Evolutionary conservation across 2,888 invertebrate species (phyloP).

Genomic region (Caenorhabditis sp.): DNA sequence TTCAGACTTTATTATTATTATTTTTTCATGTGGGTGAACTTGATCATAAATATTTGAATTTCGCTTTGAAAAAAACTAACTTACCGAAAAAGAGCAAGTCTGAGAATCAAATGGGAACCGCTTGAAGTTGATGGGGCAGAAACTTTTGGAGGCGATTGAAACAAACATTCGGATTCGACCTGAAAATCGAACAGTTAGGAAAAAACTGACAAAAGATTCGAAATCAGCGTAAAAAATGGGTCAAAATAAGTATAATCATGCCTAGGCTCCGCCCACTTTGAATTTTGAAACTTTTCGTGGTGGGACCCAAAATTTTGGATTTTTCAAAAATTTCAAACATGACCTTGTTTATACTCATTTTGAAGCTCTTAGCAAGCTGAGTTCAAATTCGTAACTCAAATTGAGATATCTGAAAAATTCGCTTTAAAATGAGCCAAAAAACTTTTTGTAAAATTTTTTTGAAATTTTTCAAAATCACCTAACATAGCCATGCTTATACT

Average conservation of each 20-base stretch:
- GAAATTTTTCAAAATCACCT: too few relatives aligned
- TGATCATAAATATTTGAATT: conserved; percentile 14
- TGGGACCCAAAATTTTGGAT: not conserved
- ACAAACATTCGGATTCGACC: conserved; percentile 80
- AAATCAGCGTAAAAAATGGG: too few relatives aligned
- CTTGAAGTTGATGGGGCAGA: conserved; percentile 83
- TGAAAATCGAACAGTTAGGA: too few relatives aligned
- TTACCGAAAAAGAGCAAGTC: conserved; percentile 81
- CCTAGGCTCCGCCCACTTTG: too few relatives aligned
- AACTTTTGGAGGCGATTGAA: conserved; percentile 81
- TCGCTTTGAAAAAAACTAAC: conserved; percentile 51
- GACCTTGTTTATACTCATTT: not conserved
- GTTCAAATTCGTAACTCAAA: not conserved
- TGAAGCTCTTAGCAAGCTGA: not conserved
- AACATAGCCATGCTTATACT: not conserved
- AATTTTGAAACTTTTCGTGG: too few relatives aligned
- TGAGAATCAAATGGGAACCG: conserved; percentile 83
- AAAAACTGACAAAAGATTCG: not conserved
- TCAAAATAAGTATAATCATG: too few relatives aligned
- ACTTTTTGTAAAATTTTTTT: too few relatives aligned
- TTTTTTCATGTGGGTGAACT: not conserved
- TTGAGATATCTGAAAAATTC: too few relatives aligned
- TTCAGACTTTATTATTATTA: not conserved
- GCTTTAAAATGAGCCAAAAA: too few relatives aligned
- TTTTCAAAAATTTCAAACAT: not conserved